Evolutionary conservation across 2,797 vertebrate species (phyloP), one percentile per base, ranked within the genome.

Genomic region (Silurus lanzhouensis): DNA sequence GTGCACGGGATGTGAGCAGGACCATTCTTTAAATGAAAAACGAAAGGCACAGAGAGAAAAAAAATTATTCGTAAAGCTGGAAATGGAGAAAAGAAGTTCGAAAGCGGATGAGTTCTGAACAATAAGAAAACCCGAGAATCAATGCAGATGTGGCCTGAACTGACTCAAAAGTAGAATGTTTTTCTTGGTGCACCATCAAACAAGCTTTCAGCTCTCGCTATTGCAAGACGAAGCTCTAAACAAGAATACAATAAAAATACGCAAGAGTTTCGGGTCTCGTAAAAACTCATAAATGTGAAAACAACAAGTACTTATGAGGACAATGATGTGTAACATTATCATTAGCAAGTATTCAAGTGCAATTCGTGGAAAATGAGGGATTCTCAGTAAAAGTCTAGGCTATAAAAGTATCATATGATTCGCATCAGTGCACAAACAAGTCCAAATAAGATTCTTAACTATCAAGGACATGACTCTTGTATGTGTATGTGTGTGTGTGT

Each of bases 1-100:
- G 90, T 83, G 88, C 89, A 85, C 44, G 79, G 91, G 92, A 94
- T 88, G 90, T 92, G 92, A 94, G 91, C 89, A 88, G 89, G 92
- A 78, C 15, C 88, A 89, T 91, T 91, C 90, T 93, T 92, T 68
- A 88, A 84, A 84, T 77, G 74, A 84, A 75, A 87, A 66, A 63
- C 8, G 81, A 84, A 91, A 89, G 91, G 82, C 44, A 31, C 57
- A 25, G 1, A 25, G 6, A 90, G 38, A 48, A 87, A 55, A 55
- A 86, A 90, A 90, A 86, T 83, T 74, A 86, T 87, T 91, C 88
- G 90, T 90, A 83, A 88, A 89, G 87, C 89, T 83, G 87, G 86
- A 88, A 87, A 89, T 88, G 71, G 86, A 77, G 63, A 87, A 88
- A 90, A 84, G 84, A 31, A 27, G 85, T 82, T 82, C 82, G 90